phyloP scores from a whole-genome alignment of 2,797 vertebrate genomes.

The Salmo trutta region DNA sequence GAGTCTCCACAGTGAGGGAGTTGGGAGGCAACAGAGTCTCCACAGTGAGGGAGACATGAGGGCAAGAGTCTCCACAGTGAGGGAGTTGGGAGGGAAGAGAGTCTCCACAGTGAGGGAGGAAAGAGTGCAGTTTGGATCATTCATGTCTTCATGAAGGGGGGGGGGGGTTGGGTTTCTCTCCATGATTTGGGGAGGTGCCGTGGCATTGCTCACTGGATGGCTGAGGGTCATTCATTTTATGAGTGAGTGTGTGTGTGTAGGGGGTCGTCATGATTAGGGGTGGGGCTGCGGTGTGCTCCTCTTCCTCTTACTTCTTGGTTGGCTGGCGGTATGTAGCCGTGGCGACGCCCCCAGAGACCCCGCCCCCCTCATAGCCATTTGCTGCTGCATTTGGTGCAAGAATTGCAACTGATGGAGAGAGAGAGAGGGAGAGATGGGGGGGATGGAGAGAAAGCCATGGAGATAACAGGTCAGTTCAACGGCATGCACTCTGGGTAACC shows the following conservation, averaged over 20 bases:
- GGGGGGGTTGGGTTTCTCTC: not conserved
- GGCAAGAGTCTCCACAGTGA: too few species aligned
- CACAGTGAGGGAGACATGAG: constrained; percentile 55
- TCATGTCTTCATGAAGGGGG: constrained; percentile 52
- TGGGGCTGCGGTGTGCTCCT: constrained; percentile 81
- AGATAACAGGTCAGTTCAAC: constrained; percentile 10
- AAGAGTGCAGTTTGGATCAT: constrained; percentile 72
- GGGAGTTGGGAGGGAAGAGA: not conserved
- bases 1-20: too few species aligned
- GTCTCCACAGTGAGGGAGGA: constrained; percentile 53
- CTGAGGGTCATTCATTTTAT: constrained; percentile 11
- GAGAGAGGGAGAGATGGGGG: constrained; percentile 26
- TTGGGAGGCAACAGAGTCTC: constrained; percentile 17
- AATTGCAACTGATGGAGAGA: constrained; percentile 87
- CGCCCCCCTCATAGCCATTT: constrained; percentile 90
- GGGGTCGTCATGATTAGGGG: constrained; percentile 78
- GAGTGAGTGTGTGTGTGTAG: constrained; percentile 29
- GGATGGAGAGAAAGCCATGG: constrained; percentile 10
- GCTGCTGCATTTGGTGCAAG: constrained; percentile 90
- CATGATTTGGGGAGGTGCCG: constrained; percentile 9
- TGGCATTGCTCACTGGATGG: not conserved
- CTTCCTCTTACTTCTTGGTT: constrained; percentile 97
- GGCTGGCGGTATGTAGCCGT: constrained; percentile 89
- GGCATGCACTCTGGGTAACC: constrained; percentile 5
- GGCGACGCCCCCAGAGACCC: constrained; percentile 80